Percentiles rank a stretch among this genome's conserved stretches.
Evolutionary conservation across 2,797 vertebrate species (phyloP).

Genomic region (Phyllotis vaccarum): DNA sequence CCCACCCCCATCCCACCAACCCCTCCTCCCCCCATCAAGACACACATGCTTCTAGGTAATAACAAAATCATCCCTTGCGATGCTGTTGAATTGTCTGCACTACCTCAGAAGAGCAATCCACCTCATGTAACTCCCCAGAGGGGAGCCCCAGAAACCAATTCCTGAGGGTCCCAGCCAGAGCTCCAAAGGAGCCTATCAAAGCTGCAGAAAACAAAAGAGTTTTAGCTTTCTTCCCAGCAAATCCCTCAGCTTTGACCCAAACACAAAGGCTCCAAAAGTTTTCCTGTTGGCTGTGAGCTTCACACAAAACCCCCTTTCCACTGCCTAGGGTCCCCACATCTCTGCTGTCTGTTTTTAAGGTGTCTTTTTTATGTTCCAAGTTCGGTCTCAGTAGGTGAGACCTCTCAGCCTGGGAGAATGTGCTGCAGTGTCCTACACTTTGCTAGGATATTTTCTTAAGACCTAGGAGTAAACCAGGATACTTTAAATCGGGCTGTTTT

Average conservation of each 20-base stretch:
- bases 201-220: not conserved
- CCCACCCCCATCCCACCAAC: not conserved
- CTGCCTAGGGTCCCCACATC: not conserved
- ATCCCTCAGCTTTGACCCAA: constrained; percentile 5
- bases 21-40: not conserved
- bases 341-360: constrained; percentile 1
- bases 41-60: not conserved
- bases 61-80: not conserved
- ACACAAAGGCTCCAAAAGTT: constrained; percentile 45
- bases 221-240: not conserved
- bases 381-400: not conserved
- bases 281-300: constrained; percentile 58
- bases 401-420: not conserved
- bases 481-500: not conserved
- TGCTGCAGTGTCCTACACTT: not conserved
- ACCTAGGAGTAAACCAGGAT: not conserved
- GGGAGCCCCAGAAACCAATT: not conserved
- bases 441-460: not conserved
- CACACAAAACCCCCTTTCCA: not conserved
- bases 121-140: not conserved
- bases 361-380: constrained; percentile 3
- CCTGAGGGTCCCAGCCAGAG: not conserved
- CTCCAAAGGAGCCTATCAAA: not conserved
- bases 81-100: not conserved
- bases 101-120: not conserved